A percentile compares a stretch with the other conserved stretches of the same genome.
Conservation (phyloP, 1,140 invertebrate genomes). For the Euglossa dilemma region DNA sequence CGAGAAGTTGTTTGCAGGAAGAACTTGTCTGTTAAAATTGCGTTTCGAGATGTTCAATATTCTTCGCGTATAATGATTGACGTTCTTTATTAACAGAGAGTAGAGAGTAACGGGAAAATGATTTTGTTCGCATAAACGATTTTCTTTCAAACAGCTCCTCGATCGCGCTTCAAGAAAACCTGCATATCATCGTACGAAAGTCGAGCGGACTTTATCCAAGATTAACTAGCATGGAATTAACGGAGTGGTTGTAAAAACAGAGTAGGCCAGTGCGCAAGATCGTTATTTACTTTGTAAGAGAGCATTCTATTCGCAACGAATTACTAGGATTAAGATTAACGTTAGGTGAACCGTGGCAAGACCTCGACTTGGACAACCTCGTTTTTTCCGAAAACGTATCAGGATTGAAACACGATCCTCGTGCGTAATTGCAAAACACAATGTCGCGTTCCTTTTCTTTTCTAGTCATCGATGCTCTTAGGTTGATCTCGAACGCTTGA, state of each 20-base stretch:
- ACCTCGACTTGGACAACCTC: constrained; percentile 7
- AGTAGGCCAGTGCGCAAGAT: constrained; percentile 52
- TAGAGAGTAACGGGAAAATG: no score
- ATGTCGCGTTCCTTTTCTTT: constrained; percentile 74
- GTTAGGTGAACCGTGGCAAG: constrained; percentile 8
- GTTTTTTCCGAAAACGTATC: background rate
- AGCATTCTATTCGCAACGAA: constrained; percentile 70
- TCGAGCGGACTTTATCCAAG: background rate
- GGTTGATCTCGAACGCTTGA: constrained; percentile 73
- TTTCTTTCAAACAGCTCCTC: no score
- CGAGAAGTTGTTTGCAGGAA: no score
- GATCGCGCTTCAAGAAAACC: background rate
- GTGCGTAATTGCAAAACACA: constrained; percentile 18
- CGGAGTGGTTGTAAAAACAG: constrained; percentile 48
- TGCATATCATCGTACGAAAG: constrained; percentile 2
- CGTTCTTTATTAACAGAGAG: no score
- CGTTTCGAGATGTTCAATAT: no score
- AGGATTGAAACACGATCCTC: background rate
- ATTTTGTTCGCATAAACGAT: no score
- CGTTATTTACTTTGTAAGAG: constrained; percentile 81
- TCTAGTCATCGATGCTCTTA: constrained; percentile 77
- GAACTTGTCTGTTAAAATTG: no score
- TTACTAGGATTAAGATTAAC: constrained; percentile 42
- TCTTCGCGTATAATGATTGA: no score
- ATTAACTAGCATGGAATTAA: background rate